Base-by-base conservation (phyloP, 2,113 vertebrate species). In the Cinclus cinclus region DNA sequence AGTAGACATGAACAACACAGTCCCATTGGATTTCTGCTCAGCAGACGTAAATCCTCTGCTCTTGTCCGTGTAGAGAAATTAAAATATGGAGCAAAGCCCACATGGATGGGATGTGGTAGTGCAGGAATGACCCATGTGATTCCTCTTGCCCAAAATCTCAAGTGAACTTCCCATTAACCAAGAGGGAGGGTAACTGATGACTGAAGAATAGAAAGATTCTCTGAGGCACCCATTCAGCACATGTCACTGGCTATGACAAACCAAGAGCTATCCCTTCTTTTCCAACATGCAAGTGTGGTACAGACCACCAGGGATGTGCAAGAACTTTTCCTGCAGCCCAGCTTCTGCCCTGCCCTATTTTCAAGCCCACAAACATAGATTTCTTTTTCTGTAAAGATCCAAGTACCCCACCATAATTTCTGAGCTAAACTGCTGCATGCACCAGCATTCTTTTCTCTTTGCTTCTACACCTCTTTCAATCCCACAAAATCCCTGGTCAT, bases 1-100 rank as follows among this genome's bases (percentile, higher is more conserved):
- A 21, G 27, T 4, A 1, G 65, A 46, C 63, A 7, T 9, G 12
- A 55, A 31, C 70, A 74, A 46, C 52, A 21, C 0, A 0, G 16
- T 83, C 49, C 76, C 80, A 68, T 24, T 28, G 37, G 49, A 9
- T 23, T 83, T 59, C 42, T 73, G 27, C 76, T 47, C 8, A 10
- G 76, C 35, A 46, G 39, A 70, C 64, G 37, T 13, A 77, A 86
- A 68, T 35, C 39, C 70, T 53, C 39, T 73, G 50, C 65, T 70
- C 81, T 52, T 20, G 41, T 31, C 30, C 2, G 0, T 15, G 49
- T 2, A 41, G 42, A 71, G 46, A 67, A 76, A 73, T 9, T 10
- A n/a, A 69, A 53, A 13, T 10, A 31, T 6, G 18, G 4, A 65
- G 37, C 28, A 85, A 76, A 74, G 11, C n/a, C 28, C 33, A 49